phyloP scores from a whole-genome alignment of 1,140 invertebrate species.

The Drosophila ficusphila region DNA sequence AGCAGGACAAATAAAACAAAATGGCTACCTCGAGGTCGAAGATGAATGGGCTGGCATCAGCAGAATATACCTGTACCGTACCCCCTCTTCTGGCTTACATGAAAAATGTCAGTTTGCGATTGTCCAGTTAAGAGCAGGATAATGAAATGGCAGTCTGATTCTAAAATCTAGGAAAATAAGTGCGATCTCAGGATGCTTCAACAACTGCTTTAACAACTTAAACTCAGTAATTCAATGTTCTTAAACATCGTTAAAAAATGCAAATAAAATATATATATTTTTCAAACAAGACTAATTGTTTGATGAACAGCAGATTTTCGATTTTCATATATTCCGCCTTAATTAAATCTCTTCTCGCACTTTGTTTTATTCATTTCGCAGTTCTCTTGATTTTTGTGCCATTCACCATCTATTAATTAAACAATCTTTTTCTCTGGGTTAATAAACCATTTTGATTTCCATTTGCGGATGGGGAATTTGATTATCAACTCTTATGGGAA shows the following conservation, averaged over 20 bases:
- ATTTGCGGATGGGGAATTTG: slow-evolving; percentile 36
- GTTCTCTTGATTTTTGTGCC: not conserved
- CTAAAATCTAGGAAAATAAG: no score
- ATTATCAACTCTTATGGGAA: slow-evolving; percentile 62
- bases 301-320: slow-evolving; percentile 21
- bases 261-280: no score
- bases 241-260: not conserved
- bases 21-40: slow-evolving; percentile 73
- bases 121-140: slow-evolving; percentile 12
- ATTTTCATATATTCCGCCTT: slow-evolving; percentile 19
- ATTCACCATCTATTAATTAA: slow-evolving; percentile 29
- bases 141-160: not conserved
- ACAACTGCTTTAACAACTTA: no score
- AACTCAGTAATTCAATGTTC: no score
- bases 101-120: not conserved
- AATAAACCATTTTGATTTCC: slow-evolving; percentile 21
- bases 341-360: slow-evolving; percentile 27
- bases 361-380: not conserved
- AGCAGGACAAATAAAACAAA: slow-evolving; percentile 55
- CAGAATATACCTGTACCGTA: slow-evolving; percentile 9
- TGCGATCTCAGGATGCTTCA: no score
- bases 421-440: slow-evolving; percentile 32
- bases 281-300: not conserved
- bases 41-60: slow-evolving; percentile 45
- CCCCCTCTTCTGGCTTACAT: not conserved